Conservation (phyloP, 2,113 vertebrate species). For the Esox niger region DNA sequence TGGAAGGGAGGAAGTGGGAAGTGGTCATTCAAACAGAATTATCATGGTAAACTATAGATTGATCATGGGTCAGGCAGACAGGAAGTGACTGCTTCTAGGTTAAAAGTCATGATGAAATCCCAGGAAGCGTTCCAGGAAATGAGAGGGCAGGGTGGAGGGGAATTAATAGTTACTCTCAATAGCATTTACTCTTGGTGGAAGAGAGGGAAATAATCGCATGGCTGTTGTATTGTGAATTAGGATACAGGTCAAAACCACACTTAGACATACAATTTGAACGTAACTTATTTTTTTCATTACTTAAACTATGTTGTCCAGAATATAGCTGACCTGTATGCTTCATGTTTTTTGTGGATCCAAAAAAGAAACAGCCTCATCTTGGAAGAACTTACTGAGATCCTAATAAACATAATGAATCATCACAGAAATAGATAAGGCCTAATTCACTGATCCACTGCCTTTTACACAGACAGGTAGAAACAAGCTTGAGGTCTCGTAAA, state of each 20-base stretch:
- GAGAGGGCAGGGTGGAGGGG: background rate
- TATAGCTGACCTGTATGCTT: no score
- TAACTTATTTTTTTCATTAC: no score
- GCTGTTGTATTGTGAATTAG: no score
- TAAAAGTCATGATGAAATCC: background rate
- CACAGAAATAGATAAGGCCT: no score
- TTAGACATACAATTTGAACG: no score
- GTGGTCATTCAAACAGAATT: background rate
- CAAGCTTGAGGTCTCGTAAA: background rate
- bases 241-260: no score
- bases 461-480: background rate
- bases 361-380: no score
- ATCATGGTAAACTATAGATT: background rate
- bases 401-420: no score
- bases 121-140: background rate
- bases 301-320: no score
- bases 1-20: background rate
- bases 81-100: background rate
- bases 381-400: no score
- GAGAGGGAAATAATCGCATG: background rate
- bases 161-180: no score
- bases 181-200: background rate
- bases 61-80: background rate
- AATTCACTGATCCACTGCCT: background rate
- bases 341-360: no score